Evolutionary conservation across 2,888 invertebrate genomes (phyloP), one percentile per base, ranked within the genome.

Genomic region (Steromphala cineraria): DNA sequence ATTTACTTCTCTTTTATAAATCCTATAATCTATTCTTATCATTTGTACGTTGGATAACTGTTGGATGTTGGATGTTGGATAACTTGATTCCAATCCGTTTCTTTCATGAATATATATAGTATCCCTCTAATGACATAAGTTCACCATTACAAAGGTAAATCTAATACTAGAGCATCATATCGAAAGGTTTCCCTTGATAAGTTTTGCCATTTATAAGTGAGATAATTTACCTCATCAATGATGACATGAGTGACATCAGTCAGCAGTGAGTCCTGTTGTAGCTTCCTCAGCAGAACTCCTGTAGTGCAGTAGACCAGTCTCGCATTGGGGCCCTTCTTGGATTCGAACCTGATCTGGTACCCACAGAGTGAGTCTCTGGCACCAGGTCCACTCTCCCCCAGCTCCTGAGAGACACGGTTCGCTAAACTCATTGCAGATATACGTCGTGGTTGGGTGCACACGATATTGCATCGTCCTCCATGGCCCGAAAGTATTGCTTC

Each of bases 201-300:
- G 36, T 36, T 36, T 36, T 36, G 36, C 7, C 36, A 36, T 4
- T 36, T 2, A 36, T 36, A 4, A 36, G 10, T 55, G n/a, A 8
- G 67, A 46, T 17, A 5, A 40, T 81, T 81, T 81, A 92, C 93
- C 90, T 93, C 93, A 84, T 93, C 93, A 53, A 93, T 90, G 56
- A 93, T 89, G 15, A 92, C 85, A 85, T 92, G 92, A 15, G 91
- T 87, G 24, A 92, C 85, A 40, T 88, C 86, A 13, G 80, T 81
- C 10, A 93, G 85, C n/a, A 81, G 75, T 0, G 88, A 84, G 80
- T 98, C 96, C 0, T 93, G 91, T 93, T 97, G 96, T 93, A 98
- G 94, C 86, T 96, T 95, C 90, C 97, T 95, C 62, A 98, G 93
- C 46, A 98, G 94, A 78, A 98, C 96, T 2, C 98, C 98, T 0